Conservation (phyloP, 2,888 invertebrate species). For the Ypsolopha scabrella region DNA sequence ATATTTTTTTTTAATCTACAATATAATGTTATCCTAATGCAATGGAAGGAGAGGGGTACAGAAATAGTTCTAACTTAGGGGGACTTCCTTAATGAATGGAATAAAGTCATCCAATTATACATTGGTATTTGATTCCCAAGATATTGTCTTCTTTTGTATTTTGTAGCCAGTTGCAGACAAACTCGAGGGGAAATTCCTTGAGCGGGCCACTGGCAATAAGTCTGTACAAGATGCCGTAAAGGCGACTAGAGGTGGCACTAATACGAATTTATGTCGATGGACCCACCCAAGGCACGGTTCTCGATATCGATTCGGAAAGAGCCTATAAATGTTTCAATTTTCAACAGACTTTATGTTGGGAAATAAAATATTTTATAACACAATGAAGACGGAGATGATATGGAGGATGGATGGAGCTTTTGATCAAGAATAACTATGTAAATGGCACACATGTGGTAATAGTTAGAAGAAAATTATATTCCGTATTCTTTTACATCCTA, state of each 20-base stretch:
- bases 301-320: conserved; percentile 47
- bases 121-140: background rate
- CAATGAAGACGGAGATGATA: background rate
- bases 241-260: conserved; percentile 66
- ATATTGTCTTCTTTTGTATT: background rate
- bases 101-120: no score
- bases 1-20: no score
- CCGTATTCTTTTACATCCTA: no score
- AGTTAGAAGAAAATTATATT: no score
- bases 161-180: background rate
- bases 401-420: background rate
- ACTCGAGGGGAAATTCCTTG: conserved; percentile 35
- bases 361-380: conserved; percentile 5
- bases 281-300: conserved; percentile 29
- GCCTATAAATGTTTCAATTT: conserved; percentile 63
- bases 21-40: no score
- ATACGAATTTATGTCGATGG: conserved; percentile 66
- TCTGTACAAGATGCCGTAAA: conserved; percentile 58
- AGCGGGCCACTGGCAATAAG: conserved; percentile 53
- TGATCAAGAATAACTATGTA: no score
- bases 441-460: no score
- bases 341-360: conserved; percentile 15
- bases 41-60: no score
- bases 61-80: no score
- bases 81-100: no score